Evolutionary conservation across 2,888 invertebrate species (phyloP), one percentile per base, ranked within the genome.

Genomic region (Diarsia rubi): DNA sequence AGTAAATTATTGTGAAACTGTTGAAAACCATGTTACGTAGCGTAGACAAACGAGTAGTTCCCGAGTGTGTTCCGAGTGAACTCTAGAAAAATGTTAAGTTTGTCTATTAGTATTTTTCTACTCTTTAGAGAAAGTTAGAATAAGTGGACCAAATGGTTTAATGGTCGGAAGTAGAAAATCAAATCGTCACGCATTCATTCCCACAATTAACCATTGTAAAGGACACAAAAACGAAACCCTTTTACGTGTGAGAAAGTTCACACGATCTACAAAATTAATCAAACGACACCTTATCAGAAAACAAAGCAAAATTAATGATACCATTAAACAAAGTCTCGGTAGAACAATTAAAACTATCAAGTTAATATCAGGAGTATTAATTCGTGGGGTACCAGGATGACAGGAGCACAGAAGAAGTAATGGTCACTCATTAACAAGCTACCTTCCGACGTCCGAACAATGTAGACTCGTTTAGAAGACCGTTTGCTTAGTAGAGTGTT

Each of bases 301-400:
- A 73, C 78, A 86, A 86, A 81, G 74, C 37, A 62, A 73, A 67
- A 69, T 71, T 75, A 85, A 87, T 86, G 83, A 44, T 11, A 16
- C 24, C 74, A 86, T 85, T 82, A 78, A 75, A 82, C 78, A 82
- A 83, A 79, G 69, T 74, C 69, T 63, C 77, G 47, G 74, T 73
- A 69, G 68, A 85, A 90, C 88, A 89, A 89, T 89, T 84, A 85
- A 88, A 89, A 88, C 88, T 85, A 89, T 84, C 77, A 76, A 81
- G 84, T 76, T 86, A 85, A 88, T 83, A 81, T 82, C 84, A 63
- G 71, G 79, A 78, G 85, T 86, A 90, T 89, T 88, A 91, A 88
- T 88, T 86, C 78, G 68, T 78, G 59, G 83, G 74, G 85, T 90
- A 91, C 90, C 86, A 91, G 87, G 88, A 57, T 75, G 85, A 71